A percentile compares a stretch with the other conserved stretches of the same genome.
phyloP scores from a whole-genome alignment of 1,140 invertebrate species.

The Calliphora vicina region DNA sequence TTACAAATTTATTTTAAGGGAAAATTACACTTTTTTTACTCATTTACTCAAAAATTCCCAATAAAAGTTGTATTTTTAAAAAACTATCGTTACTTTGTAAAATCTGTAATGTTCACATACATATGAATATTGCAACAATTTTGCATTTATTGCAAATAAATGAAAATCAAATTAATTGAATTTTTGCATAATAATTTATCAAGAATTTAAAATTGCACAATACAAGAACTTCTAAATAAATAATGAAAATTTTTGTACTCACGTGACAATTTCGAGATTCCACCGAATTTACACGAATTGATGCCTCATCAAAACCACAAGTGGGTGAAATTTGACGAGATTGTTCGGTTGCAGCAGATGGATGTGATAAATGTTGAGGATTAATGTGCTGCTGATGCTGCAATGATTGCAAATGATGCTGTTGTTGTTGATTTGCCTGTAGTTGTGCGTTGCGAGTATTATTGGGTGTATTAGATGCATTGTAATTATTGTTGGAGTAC shows the following conservation, averaged over 20 bases:
- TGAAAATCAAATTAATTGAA: too few relatives aligned
- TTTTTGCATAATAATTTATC: too few relatives aligned
- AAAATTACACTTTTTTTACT: too few relatives aligned
- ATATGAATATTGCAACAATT: too few relatives aligned
- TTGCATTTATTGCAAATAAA: too few relatives aligned
- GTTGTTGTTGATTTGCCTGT: background rate
- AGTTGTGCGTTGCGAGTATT: background rate
- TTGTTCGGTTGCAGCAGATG: background rate
- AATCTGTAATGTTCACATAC: too few relatives aligned
- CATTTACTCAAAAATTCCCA: too few relatives aligned
- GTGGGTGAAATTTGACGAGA: background rate
- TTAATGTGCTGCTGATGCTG: background rate
- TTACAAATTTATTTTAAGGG: too few relatives aligned
- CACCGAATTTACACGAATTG: background rate
- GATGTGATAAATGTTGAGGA: background rate
- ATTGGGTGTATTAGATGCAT: background rate
- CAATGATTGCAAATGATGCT: background rate
- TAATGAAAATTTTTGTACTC: background rate
- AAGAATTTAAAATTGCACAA: too few relatives aligned
- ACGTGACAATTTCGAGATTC: background rate
- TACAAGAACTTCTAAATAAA: background rate
- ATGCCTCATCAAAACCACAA: background rate
- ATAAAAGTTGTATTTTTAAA: too few relatives aligned
- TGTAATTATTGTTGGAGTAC: background rate
- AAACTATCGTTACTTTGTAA: too few relatives aligned